Evolutionary conservation across 2,888 invertebrate species (phyloP), one percentile per base, ranked within the genome.

Genomic region (Lamellibrachia columna): DNA sequence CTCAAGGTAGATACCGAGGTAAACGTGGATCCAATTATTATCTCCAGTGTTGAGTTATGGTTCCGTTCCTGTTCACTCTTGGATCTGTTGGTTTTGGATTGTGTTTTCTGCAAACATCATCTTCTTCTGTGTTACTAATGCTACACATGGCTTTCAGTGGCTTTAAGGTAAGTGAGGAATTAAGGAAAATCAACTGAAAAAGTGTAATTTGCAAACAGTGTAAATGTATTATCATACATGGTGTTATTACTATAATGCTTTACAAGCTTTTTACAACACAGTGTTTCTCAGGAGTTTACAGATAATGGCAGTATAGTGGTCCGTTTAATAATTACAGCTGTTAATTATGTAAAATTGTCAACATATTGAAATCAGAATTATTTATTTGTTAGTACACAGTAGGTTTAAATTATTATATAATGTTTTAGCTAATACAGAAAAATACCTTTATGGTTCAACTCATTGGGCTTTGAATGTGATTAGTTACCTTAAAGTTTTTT

Each of bases 1-100:
- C 93, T 53, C 92, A 93, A 93, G 93, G 92, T n/a, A 90, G 90
- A 55, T 52, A 52, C 55, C 9, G 55, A 55, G 52, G 52, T 92
- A 91, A 52, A 91, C 53, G 53, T 91, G 52, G 91, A 91, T 91
- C 53, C 52, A 53, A 52, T 52, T 91, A 28, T 53, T 15, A 53
- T 52, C 91, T 52, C 91, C 75, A 75, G 75, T 75, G 75, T 75
- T 75, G 75, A 15, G 22, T 75, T 75, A 75, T 75, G 75, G 75
- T 75, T 75, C 75, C 22, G 75, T 75, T 75, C 75, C 75, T 75
- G 75, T 75, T 75, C 75, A 75, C 75, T 75, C 55, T 75, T 75
- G 75, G 75, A 75, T 15, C 75, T 75, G n/a, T 75, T 75, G 75
- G 75, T 75, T 75, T 75, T 75, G 75, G 75, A 75, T 75, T 75